These are phyloP conservation scores for Neoarius graeffei DNA, from an alignment of 2,113 vertebrate species.

Conservation along the genomic window DNA sequence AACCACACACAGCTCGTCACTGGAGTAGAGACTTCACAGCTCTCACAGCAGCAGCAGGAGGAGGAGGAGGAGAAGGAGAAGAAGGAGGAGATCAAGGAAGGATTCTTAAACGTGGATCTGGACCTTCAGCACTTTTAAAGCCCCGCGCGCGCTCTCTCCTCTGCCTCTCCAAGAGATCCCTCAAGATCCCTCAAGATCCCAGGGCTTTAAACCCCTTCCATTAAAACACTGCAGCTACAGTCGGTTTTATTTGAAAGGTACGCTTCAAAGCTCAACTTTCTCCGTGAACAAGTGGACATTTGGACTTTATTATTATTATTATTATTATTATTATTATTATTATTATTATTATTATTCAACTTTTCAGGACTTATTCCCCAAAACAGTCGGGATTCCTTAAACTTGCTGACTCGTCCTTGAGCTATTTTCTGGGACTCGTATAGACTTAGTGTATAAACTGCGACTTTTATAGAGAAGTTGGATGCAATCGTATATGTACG, in stretches of 20 bases:
- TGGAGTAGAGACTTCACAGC: too few species aligned
- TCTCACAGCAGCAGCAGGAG: slow-evolving; percentile 26
- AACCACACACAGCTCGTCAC: too few species aligned
- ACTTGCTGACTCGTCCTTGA: slow-evolving; percentile 53
- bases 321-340: too few species aligned
- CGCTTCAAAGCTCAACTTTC: background rate
- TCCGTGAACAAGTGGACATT: background rate
- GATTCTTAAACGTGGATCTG: slow-evolving; percentile 81
- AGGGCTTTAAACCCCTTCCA: too few species aligned
- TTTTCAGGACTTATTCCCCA: slow-evolving; percentile 49
- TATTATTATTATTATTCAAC: slow-evolving; percentile 2
- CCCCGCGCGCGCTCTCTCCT: slow-evolving; percentile 64
- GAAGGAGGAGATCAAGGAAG: slow-evolving; percentile 59
- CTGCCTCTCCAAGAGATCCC: slow-evolving; percentile 49
- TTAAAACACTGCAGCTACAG: too few species aligned
- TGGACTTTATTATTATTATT: background rate
- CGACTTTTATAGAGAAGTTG: slow-evolving; percentile 33
- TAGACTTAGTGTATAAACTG: background rate
- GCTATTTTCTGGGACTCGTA: background rate
- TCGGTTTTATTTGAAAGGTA: background rate
- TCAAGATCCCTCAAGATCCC: background rate
- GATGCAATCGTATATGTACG: slow-evolving; percentile 97
- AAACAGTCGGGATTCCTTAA: slow-evolving; percentile 30
- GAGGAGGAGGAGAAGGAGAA: slow-evolving; percentile 65
- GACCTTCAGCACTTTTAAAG: slow-evolving; percentile 65